phyloP scores from a whole-genome alignment of 2,113 vertebrate species.

The Scopus umbretta region DNA sequence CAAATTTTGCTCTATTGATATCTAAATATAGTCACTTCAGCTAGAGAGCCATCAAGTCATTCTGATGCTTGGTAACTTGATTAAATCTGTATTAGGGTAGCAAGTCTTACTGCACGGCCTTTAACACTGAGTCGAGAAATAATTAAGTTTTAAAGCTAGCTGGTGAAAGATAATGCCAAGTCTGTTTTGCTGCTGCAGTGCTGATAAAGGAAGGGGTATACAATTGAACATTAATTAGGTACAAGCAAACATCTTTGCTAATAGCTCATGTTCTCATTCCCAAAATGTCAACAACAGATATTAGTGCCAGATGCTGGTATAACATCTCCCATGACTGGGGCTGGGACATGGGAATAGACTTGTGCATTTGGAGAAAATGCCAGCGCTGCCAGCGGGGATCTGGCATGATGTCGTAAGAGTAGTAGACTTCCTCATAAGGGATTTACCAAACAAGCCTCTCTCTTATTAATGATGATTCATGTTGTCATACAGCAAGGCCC shows the following conservation, averaged over 20 bases:
- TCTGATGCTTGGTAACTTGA: conserved; percentile 56
- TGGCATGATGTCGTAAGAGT: not conserved
- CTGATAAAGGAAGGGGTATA: conserved; percentile 73
- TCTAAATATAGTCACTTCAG: conserved; percentile 23
- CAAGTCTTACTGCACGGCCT: conserved; percentile 49
- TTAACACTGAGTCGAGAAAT: conserved; percentile 70
- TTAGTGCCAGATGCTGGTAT: conserved; percentile 78
- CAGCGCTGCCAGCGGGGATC: not conserved
- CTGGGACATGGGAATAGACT: conserved; percentile 3
- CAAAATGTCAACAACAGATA: conserved; percentile 82
- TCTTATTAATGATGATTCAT: not conserved
- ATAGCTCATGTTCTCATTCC: conserved; percentile 78
- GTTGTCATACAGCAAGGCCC: not conserved
- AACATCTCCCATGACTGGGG: conserved; percentile 55
- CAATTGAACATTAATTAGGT: conserved; percentile 80
- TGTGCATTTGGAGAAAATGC: conserved; percentile 46
- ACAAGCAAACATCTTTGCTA: conserved; percentile 82
- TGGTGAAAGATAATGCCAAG: conserved; percentile 74
- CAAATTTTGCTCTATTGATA: not conserved
- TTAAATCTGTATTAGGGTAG: conserved; percentile 62
- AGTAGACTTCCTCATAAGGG: conserved; percentile 22
- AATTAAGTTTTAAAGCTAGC: conserved; percentile 79
- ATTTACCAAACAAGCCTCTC: not conserved
- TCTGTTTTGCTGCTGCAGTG: conserved; percentile 63
- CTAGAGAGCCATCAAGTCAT: conserved; percentile 49